These are phyloP conservation scores for Synanthedon andrenaeformis DNA, from an alignment of 2,888 invertebrate genomes.

Conservation along the genomic window DNA sequence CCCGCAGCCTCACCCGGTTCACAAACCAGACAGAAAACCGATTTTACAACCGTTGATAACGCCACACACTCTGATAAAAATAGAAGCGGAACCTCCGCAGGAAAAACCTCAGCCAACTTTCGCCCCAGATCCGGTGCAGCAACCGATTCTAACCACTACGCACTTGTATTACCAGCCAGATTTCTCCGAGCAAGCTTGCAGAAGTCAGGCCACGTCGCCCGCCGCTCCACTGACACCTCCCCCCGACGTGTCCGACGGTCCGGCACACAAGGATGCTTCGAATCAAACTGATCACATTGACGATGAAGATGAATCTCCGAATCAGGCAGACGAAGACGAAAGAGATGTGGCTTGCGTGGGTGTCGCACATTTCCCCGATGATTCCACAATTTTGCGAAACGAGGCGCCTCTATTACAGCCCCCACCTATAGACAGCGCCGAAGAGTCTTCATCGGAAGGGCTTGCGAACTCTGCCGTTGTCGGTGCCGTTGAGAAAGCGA, in stretches of 20 bases:
- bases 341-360: conserved; percentile 58
- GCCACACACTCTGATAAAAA: conserved; percentile 74
- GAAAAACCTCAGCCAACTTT: conserved; percentile 53
- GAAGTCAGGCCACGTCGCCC: conserved; percentile 72
- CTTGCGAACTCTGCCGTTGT: conserved; percentile 33
- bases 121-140: conserved; percentile 60
- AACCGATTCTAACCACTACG: conserved; percentile 67
- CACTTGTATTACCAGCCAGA: conserved; percentile 70
- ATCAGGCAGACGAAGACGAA: conserved; percentile 58
- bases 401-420: conserved; percentile 26
- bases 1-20: conserved; percentile 41
- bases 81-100: conserved; percentile 74
- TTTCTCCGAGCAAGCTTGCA: conserved; percentile 56
- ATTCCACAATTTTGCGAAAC: conserved; percentile 21
- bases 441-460: conserved; percentile 54
- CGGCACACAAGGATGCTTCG: conserved; percentile 82
- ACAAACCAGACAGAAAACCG: conserved; percentile 47
- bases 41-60: conserved; percentile 60
- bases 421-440: conserved; percentile 40
- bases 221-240: conserved; percentile 68
- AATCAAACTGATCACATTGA: conserved; percentile 85
- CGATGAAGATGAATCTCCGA: conserved; percentile 74
- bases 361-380: conserved; percentile 58
- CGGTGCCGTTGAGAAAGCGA: conserved; percentile 53
- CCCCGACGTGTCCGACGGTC: conserved; percentile 67